Percentiles rank a stretch among this genome's conserved stretches.
Evolutionary conservation across 2,888 invertebrate genomes (phyloP).

Genomic region (Bombyx huttoni): DNA sequence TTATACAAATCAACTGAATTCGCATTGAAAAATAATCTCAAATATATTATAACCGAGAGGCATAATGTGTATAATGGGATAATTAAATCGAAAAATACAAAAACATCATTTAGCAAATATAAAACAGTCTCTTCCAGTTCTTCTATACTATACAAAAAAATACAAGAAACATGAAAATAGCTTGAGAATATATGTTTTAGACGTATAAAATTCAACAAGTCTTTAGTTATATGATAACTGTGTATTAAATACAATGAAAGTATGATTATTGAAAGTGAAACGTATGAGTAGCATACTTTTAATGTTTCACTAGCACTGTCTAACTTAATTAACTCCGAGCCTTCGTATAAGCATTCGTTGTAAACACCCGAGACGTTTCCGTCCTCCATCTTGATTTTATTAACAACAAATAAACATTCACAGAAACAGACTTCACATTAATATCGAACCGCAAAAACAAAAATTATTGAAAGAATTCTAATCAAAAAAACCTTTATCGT

Average conservation of each 20-base stretch:
- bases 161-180: neutral
- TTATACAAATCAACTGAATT: slow-evolving; percentile 14
- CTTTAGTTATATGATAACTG: slow-evolving; percentile 3
- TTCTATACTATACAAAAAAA: slow-evolving; percentile 1
- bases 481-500: too few species aligned
- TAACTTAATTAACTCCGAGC: neutral
- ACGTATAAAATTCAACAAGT: slow-evolving; percentile 8
- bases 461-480: too few species aligned
- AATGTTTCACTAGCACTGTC: neutral
- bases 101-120: neutral
- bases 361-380: too few species aligned
- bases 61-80: slow-evolving; percentile 10
- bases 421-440: too few species aligned
- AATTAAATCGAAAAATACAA: slow-evolving; percentile 9
- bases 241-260: neutral
- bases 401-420: too few species aligned
- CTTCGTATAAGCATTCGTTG: neutral
- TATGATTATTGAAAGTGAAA: neutral
- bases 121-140: neutral
- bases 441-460: too few species aligned
- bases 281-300: neutral
- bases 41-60: slow-evolving; percentile 13
- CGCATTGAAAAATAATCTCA: slow-evolving; percentile 15
- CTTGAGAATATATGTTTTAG: slow-evolving; percentile 11
- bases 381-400: too few species aligned